Conservation (phyloP, 2,888 invertebrate species). For the Emmelina monodactyla region DNA sequence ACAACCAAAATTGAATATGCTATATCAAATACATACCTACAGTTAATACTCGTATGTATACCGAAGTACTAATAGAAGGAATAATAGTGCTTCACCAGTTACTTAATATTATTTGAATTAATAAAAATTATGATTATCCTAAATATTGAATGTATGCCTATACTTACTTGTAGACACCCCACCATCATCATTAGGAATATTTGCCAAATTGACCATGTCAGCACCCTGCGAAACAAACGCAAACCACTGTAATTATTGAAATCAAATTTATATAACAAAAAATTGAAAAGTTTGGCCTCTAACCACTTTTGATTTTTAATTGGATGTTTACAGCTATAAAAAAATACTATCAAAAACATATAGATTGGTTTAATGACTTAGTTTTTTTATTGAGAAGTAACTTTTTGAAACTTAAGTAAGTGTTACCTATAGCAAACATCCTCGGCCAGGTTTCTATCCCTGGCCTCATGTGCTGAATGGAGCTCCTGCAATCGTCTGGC, state of each 20-base stretch:
- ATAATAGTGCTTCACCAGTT: too few relatives aligned
- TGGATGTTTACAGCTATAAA: neutral
- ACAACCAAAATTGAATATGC: too few relatives aligned
- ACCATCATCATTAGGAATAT: constrained; percentile 38
- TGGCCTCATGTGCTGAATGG: constrained; percentile 69
- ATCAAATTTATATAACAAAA: neutral
- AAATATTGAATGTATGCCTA: too few relatives aligned
- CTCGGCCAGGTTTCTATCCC: constrained; percentile 84
- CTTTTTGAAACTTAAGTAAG: neutral
- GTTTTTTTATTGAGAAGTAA: neutral
- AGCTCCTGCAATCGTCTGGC: constrained; percentile 73
- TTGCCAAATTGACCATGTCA: constrained; percentile 40
- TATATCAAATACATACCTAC: too few relatives aligned
- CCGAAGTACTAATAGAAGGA: too few relatives aligned
- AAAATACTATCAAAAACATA: too few relatives aligned
- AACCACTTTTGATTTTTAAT: neutral
- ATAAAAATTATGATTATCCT: too few relatives aligned
- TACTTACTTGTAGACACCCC: constrained; percentile 41
- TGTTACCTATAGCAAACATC: constrained; percentile 67
- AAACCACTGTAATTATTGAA: neutral
- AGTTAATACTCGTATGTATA: too few relatives aligned
- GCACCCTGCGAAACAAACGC: constrained; percentile 27
- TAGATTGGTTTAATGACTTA: too few relatives aligned
- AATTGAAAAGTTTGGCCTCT: neutral
- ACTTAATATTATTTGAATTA: too few relatives aligned